Evolutionary conservation across 2,113 vertebrate genomes (phyloP).

Genomic region (Pelusios castaneus): DNA sequence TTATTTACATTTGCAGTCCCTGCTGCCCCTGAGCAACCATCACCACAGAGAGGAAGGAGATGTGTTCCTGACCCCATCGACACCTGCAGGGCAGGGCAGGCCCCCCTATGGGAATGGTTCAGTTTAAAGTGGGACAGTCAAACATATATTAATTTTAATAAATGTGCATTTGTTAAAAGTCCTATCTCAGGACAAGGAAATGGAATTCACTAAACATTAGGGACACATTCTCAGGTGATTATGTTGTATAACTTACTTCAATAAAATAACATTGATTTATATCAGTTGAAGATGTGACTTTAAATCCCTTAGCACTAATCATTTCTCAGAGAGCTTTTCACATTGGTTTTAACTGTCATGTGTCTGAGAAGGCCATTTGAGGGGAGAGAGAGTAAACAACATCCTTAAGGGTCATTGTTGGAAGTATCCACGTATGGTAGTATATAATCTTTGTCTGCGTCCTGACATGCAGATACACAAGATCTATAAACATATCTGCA

Average conservation of each 20-base stretch:
- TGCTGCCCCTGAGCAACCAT: neutral
- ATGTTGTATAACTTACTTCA: neutral
- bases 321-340: neutral
- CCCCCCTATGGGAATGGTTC: neutral
- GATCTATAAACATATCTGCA: neutral
- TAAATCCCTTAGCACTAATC: neutral
- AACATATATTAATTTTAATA: neutral
- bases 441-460: neutral
- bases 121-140: neutral
- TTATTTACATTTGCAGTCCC: neutral
- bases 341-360: fast-evolving
- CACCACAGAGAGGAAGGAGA: neutral
- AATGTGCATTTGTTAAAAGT: neutral
- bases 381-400: neutral
- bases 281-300: neutral
- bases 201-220: neutral
- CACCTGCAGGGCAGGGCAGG: neutral
- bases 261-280: neutral
- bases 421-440: neutral
- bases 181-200: neutral
- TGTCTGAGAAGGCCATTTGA: neutral
- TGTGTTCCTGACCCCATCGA: neutral
- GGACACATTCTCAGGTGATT: neutral
- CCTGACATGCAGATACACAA: fast-evolving
- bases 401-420: neutral